Base-by-base conservation (phyloP, 2,888 invertebrate species). In the Stegana nigrithorax region DNA sequence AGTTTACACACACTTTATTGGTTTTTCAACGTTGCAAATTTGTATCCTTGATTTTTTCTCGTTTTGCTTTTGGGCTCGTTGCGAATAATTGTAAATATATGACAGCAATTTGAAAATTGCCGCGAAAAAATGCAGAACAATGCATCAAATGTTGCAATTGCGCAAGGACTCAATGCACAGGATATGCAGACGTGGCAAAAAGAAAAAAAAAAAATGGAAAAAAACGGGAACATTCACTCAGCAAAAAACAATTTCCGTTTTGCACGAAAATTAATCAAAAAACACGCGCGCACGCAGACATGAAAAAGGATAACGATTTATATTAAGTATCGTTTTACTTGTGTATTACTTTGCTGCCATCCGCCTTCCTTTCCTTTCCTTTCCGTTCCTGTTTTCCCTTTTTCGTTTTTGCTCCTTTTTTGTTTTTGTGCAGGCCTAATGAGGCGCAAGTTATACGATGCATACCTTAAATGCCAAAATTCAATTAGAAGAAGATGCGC, bases 301-400 rank as follows among this genome's bases (percentile, higher is more conserved):
- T 74, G 77, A 76, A 67, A 71, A 77, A 75, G 76, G 69, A 27
- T 58, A 68, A 64, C 65, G 71, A 69, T 75, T 75, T 74, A 65
- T 63, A 60, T 64, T 68, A 74, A 75, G 76, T 68, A 78, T 71
- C 65, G 2, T 4, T 55, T n/a, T n/a, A n/a, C n/a, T n/a, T n/a
- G n/a, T n/a, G n/a, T n/a, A n/a, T n/a, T n/a, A n/a, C n/a, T n/a
- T n/a, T n/a, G n/a, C n/a, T n/a, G n/a, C n/a, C n/a, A n/a, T n/a
- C n/a, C n/a, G n/a, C n/a, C n/a, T n/a, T n/a, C n/a, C n/a, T n/a
- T n/a, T n/a, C n/a, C n/a, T n/a, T n/a, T n/a, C n/a, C n/a, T n/a
- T n/a, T n/a, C n/a, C n/a, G n/a, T n/a, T n/a, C n/a, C n/a, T n/a
- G n/a, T n/a, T n/a, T n/a, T n/a, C n/a, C n/a, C n/a, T n/a, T n/a